Conservation (phyloP, 2,113 vertebrate species). For the Myocastor coypus region DNA sequence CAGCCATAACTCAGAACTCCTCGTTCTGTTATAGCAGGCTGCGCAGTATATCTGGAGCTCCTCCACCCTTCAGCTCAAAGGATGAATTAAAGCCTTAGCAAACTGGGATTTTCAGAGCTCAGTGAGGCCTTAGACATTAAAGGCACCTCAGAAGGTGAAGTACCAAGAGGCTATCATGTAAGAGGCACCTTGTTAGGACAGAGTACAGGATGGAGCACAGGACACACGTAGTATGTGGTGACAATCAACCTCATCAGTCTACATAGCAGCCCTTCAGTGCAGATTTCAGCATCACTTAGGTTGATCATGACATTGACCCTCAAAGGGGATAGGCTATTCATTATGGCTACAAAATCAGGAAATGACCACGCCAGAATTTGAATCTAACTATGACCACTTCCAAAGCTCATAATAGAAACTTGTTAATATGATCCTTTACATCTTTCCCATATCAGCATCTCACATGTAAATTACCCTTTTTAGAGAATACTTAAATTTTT, state of each 20-base stretch:
- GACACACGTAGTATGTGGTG: not conserved
- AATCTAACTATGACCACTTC: not conserved
- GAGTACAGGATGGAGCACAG: not conserved
- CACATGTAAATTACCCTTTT: not conserved
- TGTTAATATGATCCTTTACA: not conserved
- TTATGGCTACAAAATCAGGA: not conserved
- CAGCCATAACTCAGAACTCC: not conserved
- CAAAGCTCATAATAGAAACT: not conserved
- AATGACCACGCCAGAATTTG: not conserved
- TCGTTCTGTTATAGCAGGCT: not conserved
- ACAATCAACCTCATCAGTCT: not conserved
- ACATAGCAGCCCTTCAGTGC: not conserved
- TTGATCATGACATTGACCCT: not conserved
- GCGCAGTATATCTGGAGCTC: not conserved
- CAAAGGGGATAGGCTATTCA: not conserved
- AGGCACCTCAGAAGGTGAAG: not conserved
- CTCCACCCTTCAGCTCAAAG: not conserved
- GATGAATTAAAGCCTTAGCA: not conserved
- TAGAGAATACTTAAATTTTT: not conserved
- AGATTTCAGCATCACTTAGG: not conserved
- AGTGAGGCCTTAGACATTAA: not conserved
- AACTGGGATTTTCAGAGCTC: not conserved
- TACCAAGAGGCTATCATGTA: not conserved
- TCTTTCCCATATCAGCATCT: constrained; percentile 4
- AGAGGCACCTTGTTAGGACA: not conserved